Base-by-base conservation (phyloP, 37 sponge, comb jelly and placozoan species). In the Axinella damicornis region DNA sequence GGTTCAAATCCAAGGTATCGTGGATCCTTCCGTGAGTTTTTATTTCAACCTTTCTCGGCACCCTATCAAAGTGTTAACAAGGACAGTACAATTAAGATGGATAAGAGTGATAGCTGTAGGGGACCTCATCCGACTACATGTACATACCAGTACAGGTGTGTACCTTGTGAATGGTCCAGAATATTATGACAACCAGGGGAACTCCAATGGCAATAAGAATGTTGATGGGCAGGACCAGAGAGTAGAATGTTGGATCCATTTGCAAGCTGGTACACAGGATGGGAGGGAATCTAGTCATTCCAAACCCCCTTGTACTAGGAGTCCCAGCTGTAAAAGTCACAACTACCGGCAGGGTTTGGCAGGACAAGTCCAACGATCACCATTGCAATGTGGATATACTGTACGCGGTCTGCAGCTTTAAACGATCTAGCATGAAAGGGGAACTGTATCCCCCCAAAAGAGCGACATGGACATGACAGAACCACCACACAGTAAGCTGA, bases 101-200 rank as follows among this genome's bases (percentile, higher is more conserved):
- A n/a, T n/a, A n/a, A n/a, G n/a, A n/a, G n/a, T n/a, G n/a, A n/a
- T n/a, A n/a, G n/a, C n/a, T n/a, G n/a, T n/a, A n/a, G n/a, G n/a
- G n/a, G n/a, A n/a, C n/a, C n/a, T n/a, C n/a, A n/a, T n/a, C n/a
- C n/a, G n/a, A n/a, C n/a, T n/a, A n/a, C n/a, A n/a, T n/a, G n/a
- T n/a, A n/a, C n/a, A n/a, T n/a, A n/a, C n/a, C n/a, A n/a, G n/a
- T n/a, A n/a, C n/a, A n/a, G n/a, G n/a, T n/a, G n/a, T n/a, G n/a
- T 64, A 88, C 88, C 82, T 81, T 81, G 22, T 66, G 70, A 28
- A 88, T 53, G 58, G 31, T 54, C 74, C 67, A 67, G 52, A 88
- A 57, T 56, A 74, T 88, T 40, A 88, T 60, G 34, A 88, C 56
- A 36, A 88, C 25, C 18, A 88, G 24, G 19, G 88, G 67, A 59